phyloP scores from a whole-genome alignment of 2,797 vertebrate species.

The Gymnodraco acuticeps region DNA sequence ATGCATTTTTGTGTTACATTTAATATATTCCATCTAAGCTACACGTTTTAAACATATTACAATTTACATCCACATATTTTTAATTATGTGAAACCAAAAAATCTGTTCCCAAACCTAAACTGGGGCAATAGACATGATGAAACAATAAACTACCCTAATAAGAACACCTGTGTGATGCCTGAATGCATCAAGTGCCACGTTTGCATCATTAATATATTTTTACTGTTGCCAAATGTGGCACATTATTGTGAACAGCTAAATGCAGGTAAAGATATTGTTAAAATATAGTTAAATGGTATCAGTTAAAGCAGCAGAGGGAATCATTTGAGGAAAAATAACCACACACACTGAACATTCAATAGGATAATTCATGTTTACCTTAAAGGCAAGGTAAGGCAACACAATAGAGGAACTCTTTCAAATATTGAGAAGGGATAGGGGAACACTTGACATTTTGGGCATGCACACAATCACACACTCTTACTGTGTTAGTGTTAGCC shows the following conservation, averaged over 20 bases:
- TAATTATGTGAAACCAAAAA: not conserved
- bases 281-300: not conserved
- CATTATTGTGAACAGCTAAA: not conserved
- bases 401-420: constrained; percentile 33
- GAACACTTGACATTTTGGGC: constrained; percentile 72
- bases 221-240: not conserved
- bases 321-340: not conserved
- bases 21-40: not conserved
- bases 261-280: not conserved
- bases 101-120: not conserved
- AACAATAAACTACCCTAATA: not conserved
- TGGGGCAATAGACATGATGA: not conserved
- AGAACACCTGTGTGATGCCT: not conserved
- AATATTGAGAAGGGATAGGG: constrained; percentile 40
- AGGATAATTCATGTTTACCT: constrained; percentile 33
- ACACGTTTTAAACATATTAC: not conserved
- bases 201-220: not conserved
- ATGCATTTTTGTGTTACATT: not conserved
- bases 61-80: not conserved
- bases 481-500: constrained; percentile 49
- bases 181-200: not conserved
- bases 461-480: constrained; percentile 61
- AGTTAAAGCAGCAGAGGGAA: not conserved
- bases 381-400: constrained; percentile 26
- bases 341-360: constrained; percentile 13